Base-by-base conservation (phyloP, 2,797 vertebrate species). In the Acanthiza pusilla region DNA sequence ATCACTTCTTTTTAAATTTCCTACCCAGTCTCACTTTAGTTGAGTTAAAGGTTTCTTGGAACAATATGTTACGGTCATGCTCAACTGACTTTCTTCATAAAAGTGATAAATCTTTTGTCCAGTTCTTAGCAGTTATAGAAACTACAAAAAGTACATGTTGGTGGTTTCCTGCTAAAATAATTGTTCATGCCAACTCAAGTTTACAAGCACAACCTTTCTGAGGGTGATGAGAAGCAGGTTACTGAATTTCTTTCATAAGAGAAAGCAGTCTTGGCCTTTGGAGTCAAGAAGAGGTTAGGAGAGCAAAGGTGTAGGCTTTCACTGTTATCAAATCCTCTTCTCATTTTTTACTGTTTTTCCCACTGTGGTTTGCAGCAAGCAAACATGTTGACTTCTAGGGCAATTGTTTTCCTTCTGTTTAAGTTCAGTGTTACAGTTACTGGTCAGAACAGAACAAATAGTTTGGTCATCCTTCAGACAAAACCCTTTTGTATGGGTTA, bases 1-100 rank as follows among this genome's bases (percentile, higher is more conserved):
- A 97, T 96, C 48, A 19, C 88, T 97, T 97, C 88, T 95, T 92
- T 96, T 97, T 96, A 97, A 94, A 97, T 97, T 95, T 97, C 93
- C 91, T 89, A 91, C 91, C 54, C 72, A 68, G 66, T 92, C 78
- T 95, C 60, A 58, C 94, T 97, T 97, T 91, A 97, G 91, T 89
- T 17, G 19, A 97, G 96, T 95, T 97, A 96, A 94, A 96, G 76
- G 98, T 97, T 97, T 94, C 96, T 97, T 97, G 88, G 94, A 97
- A 97, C 74, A 94, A 96, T 97, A 88, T 94, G 96, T 97, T 97
- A 94, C 74, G 96, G 90, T 96, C 93, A 95, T 90, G 94, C 86
- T 96, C 96, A 97, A 96, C 85, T 97, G 95, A 96, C 89, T 97
- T 97, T 81, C 66, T 30, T 88, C 96, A 96, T 95, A 96, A 96